phyloP scores from a whole-genome alignment of 2,113 vertebrate species.

The Artemisiospiza belli region DNA sequence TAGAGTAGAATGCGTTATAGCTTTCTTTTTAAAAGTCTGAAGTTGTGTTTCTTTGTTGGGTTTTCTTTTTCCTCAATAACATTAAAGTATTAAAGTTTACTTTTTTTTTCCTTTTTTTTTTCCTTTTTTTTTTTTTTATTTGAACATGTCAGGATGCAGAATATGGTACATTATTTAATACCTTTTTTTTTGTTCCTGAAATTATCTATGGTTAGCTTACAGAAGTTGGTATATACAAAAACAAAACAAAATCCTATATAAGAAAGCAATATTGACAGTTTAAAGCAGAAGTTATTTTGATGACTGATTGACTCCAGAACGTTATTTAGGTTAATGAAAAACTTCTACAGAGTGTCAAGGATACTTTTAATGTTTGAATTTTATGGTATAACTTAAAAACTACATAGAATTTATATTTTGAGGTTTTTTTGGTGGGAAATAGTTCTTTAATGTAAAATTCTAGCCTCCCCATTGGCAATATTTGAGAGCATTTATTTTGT shows the following conservation, averaged over 20 bases:
- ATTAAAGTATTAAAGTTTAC: background rate
- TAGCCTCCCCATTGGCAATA: background rate
- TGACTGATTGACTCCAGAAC: background rate
- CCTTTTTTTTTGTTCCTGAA: background rate
- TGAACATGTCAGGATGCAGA: background rate
- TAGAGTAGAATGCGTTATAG: background rate
- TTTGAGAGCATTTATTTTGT: background rate
- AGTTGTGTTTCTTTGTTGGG: background rate
- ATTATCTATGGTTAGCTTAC: background rate
- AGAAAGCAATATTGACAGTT: background rate
- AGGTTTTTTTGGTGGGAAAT: background rate
- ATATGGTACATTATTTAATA: background rate
- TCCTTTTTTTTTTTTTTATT: background rate
- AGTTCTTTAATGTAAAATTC: background rate
- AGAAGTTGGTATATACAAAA: background rate
- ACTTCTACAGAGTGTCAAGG: background rate
- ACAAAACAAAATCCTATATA: background rate
- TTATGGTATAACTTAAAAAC: background rate
- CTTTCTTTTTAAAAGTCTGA: background rate
- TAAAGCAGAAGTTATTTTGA: background rate
- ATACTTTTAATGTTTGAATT: background rate
- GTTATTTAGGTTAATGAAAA: background rate
- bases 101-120: rapidly evolving
- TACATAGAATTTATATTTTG: background rate
- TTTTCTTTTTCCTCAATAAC: background rate